These are phyloP conservation scores for Griposia aprilina DNA, from an alignment of 2,888 invertebrate genomes.

Conservation along the genomic window DNA sequence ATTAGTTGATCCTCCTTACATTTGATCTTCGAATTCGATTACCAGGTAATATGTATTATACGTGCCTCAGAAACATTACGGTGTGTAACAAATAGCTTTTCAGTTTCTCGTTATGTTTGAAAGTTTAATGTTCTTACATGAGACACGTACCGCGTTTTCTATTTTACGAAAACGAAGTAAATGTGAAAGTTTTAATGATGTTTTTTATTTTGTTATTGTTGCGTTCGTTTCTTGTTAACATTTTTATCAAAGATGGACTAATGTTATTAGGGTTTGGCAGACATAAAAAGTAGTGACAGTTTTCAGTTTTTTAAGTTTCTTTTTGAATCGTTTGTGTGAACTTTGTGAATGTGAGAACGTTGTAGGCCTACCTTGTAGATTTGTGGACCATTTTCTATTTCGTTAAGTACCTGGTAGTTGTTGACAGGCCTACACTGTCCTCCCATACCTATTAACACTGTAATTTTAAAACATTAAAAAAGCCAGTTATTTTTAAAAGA, in stretches of 20 bases:
- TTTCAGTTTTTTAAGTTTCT: background rate
- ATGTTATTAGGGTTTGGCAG: slow-evolving; percentile 17
- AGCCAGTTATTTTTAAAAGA: too few species aligned
- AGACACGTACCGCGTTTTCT: slow-evolving; percentile 76
- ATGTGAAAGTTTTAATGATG: slow-evolving; percentile 76
- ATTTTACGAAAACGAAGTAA: slow-evolving; percentile 70
- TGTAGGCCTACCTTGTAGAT: too few species aligned
- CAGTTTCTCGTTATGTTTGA: slow-evolving; percentile 73
- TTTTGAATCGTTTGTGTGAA: slow-evolving; percentile 1
- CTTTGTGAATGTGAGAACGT: too few species aligned
- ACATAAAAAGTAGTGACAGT: background rate
- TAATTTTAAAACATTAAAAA: too few species aligned
- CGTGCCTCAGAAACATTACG: slow-evolving; percentile 76
- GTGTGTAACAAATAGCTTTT: slow-evolving; percentile 76
- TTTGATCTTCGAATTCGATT: slow-evolving; percentile 79
- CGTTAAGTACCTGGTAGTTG: too few species aligned
- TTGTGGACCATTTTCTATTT: too few species aligned
- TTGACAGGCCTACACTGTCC: too few species aligned
- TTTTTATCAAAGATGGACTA: slow-evolving; percentile 38
- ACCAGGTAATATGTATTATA: slow-evolving; percentile 80
- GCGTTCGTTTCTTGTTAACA: slow-evolving; percentile 48
- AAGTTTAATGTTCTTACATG: slow-evolving; percentile 74
- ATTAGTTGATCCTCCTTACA: slow-evolving; percentile 81
- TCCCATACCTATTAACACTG: too few species aligned
- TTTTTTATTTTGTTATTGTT: slow-evolving; percentile 68